Evolutionary conservation across 2,888 invertebrate genomes (phyloP), one percentile per base, ranked within the genome.

Genomic region (Drosophila meridiana): DNA sequence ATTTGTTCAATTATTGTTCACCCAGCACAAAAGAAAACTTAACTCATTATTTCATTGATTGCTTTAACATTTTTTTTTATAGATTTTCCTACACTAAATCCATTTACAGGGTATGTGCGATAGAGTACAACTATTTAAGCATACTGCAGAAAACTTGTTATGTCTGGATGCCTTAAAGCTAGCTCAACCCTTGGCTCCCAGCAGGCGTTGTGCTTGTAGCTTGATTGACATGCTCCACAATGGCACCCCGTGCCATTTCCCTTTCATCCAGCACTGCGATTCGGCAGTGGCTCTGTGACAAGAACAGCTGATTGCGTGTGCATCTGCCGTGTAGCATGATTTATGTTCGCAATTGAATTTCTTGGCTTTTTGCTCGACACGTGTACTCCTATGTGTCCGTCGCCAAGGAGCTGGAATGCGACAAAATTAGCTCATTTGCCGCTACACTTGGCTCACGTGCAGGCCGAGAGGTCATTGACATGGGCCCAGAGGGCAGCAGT

Each of bases 341-440:
- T 87, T 87, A 87, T 87, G 89, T 74, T 74, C 65, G 43, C 81
- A 85, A 87, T 86, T 87, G 88, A 86, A 88, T 86, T 86, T 88
- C 87, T 83, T 89, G 89, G 87, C 86, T 89, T 82, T 58, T 50
- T 69, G 60, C 48, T 47, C 52, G 78, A 74, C 85, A 88, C 85
- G 82, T 86, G 58, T 36, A 20, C 20, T 20, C 20, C 20, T 20
- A 36, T 52, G 26, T 20, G 66, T 55, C 40, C 40, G 48, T 48
- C 40, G 56, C 55, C 66, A 52, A 74, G 66, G 38, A 77, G 59
- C 48, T 30, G 73, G 73, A 81, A 76, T 76, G 76, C 59, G 76
- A 80, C 77, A 78, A 91, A 91, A 90, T 90, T 90, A 91, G 90
- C 91, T 91, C 80, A 80, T 91, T 91, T 91, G 87, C 89, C 83